Conservation (phyloP, 2,888 invertebrate species). For the Hydropsyche betteni region DNA sequence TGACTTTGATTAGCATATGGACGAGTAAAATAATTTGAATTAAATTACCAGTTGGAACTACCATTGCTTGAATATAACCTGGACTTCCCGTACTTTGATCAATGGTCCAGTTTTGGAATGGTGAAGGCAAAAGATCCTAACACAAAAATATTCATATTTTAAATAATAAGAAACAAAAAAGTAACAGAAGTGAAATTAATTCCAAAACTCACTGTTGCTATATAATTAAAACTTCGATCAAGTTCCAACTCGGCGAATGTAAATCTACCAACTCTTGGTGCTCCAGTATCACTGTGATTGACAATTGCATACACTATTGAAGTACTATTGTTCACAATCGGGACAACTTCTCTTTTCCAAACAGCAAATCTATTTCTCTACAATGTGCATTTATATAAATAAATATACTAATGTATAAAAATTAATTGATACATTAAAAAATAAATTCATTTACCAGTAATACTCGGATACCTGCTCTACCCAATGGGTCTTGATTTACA, state of each 20-base stretch:
- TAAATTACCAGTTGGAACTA: constrained; percentile 17
- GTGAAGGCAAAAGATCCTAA: background rate
- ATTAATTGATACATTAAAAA: background rate
- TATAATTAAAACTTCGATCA: background rate
- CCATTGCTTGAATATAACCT: background rate
- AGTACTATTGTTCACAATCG: constrained; percentile 35
- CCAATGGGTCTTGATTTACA: constrained; percentile 66
- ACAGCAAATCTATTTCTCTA: constrained; percentile 18
- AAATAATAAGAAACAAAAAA: background rate
- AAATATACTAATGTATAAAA: background rate
- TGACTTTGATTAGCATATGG: no score
- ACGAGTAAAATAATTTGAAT: background rate
- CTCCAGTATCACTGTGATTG: constrained; percentile 40
- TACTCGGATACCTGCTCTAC: constrained; percentile 60
- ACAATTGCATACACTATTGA: constrained; percentile 46
- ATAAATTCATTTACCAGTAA: constrained; percentile 53
- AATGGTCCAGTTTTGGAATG: background rate
- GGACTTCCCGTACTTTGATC: background rate
- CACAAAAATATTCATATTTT: background rate
- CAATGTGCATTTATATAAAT: background rate
- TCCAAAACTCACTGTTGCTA: background rate
- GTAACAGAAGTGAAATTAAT: background rate
- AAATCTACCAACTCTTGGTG: constrained; percentile 36
- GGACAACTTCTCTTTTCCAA: constrained; percentile 43
- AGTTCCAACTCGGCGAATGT: constrained; percentile 39